Evolutionary conservation across 1,140 invertebrate species (phyloP), one percentile per base, ranked within the genome.

Genomic region (Branchinecta lindahli): DNA sequence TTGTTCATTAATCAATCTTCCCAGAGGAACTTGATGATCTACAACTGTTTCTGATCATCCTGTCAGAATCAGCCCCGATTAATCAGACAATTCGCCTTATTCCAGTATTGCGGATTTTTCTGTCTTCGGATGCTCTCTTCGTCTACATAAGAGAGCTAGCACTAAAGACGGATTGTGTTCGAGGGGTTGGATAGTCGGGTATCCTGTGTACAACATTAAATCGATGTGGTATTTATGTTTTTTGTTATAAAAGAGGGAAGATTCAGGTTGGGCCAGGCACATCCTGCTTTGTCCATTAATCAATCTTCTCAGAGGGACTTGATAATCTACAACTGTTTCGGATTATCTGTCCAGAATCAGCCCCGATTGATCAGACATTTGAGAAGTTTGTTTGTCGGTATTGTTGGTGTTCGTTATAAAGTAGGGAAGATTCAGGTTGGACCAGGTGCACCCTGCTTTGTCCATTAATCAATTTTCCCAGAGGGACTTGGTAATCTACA

Each of bases 381-480:
- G 5, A 33, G 33, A n/a, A 33, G 33, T 33, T 33, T 33, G 5
- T 33, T 5, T 33, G 33, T 33, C n/a, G n/a, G n/a, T 33, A 1
- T 33, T 3, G 33, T 33, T n/a, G n/a, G 33, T 33, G 33, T 33
- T 33, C 5, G 33, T 33, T 33, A 33, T 33, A 33, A 33, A 33
- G 33, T 33, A 33, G 33, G 52, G 52, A 61, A 61, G 6, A 61
- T 61, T 61, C 52, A 61, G 52, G 52, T 61, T 20, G 52, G 12
- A 12, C 18, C 12, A 15, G 18, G 52, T 61, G 12, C 18, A 61
- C 52, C 18, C 33, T 61, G 12, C 52, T 61, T 15, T 61, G 18
- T 12, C 12, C 52, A 61, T 20, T 61, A 61, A 61, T 61, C 52
- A 61, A 61, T 61, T 61, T 61, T 61, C 52, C 52, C 12, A 61